Base-by-base conservation (phyloP, 2,113 vertebrate species). In the Aramus guarauna region DNA sequence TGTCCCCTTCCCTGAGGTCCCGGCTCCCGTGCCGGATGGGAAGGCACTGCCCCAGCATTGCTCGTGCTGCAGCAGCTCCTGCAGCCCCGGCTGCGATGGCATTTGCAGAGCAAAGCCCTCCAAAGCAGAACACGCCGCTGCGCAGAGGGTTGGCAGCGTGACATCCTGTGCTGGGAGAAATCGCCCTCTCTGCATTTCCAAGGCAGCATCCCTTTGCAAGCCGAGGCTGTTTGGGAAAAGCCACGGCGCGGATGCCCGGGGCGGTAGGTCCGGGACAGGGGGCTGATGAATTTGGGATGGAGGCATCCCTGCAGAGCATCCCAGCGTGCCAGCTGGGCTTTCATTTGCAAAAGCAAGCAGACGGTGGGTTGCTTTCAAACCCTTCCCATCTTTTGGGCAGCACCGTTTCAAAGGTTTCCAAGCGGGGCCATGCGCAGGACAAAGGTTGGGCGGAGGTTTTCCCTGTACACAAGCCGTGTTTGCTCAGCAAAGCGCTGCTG, bases 241-340 rank as follows among this genome's bases (percentile, higher is more conserved):
- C n/a, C 27, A 6, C 1, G 4, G 10, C 2, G 1, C 3, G 5
- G 66, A 19, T 39, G 12, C 30, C 15, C 0, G 0, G 14, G n/a
- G 10, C 0, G 0, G 50, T 26, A 17, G 69, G 24, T 47, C 75
- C 4, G 39, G 67, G 80, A 59, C 43, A 41, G 24, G 9, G 9
- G 15, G 17, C 30, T 89, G 52, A 53, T 7, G 37, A 9, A 6
- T 22, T 77, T 1, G 30, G 67, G 22, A 17, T 68, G 39, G 24
- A 63, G 37, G 19, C 62, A 80, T 80, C 76, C 58, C 53, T 50
- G n/a, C 5, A 4, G 47, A 91, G 48, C 62, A 9, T 29, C 2
- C 1, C 52, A 77, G 71, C 24, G 6, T 14, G 3, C 48, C 3
- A 15, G 2, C 55, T 74, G 92, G 17, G 12, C 29, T 75, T 62